Conservation (phyloP, 2,113 vertebrate genomes). For the Anguilla japonica region DNA sequence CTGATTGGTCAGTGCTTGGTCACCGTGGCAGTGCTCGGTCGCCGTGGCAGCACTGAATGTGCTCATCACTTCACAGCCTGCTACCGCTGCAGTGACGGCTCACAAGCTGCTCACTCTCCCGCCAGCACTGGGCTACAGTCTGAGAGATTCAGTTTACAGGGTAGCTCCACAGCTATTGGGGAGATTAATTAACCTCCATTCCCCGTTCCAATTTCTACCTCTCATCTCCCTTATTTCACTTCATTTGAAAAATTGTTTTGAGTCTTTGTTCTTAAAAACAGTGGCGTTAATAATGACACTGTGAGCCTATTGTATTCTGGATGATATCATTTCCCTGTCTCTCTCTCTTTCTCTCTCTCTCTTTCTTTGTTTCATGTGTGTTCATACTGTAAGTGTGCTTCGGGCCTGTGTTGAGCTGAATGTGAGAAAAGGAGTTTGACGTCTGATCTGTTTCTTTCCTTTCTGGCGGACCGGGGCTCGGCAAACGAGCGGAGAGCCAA, state of each 20-base stretch:
- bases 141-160: background rate
- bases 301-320: background rate
- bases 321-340: background rate
- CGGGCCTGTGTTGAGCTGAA: background rate
- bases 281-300: background rate
- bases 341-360: background rate
- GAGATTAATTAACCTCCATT: no score
- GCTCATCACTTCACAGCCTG: background rate
- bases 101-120: background rate
- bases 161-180: no score
- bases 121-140: background rate
- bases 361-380: background rate
- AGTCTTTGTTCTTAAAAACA: background rate
- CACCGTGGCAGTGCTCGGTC: background rate
- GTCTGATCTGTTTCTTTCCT: background rate
- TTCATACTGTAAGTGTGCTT: background rate
- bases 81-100: background rate
- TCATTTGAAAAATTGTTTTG: background rate
- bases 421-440: constrained; percentile 10
- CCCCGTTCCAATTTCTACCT: background rate
- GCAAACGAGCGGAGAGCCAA: background rate
- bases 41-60: background rate
- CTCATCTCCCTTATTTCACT: background rate
- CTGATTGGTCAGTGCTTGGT: background rate
- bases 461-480: background rate